phyloP scores from a whole-genome alignment of 2,888 invertebrate genomes.

The Epirrhoe tristata region DNA sequence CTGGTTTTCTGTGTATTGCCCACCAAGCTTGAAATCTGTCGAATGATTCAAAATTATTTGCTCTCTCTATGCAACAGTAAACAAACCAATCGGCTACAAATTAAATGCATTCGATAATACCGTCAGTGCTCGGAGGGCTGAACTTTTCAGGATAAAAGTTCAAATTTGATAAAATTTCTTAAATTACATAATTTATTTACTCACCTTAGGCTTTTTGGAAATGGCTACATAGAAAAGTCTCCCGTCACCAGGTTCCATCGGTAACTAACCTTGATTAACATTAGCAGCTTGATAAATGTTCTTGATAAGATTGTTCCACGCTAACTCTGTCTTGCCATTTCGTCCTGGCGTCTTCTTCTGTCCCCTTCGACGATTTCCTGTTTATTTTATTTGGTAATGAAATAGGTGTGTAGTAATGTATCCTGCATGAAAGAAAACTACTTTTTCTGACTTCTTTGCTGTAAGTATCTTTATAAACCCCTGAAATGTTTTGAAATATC shows the following conservation, averaged over 20 bases:
- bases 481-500: background rate
- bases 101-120: constrained; percentile 18
- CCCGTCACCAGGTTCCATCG: constrained; percentile 8
- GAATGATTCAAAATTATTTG: constrained; percentile 22
- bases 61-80: background rate
- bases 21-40: constrained; percentile 30
- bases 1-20: constrained; percentile 6
- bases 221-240: constrained; percentile 16
- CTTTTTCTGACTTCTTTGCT: background rate
- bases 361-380: constrained; percentile 2
- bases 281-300: constrained; percentile 18
- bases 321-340: constrained; percentile 16
- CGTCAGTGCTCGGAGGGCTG: constrained; percentile 27
- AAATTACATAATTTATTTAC: constrained; percentile 10
- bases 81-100: constrained; percentile 18
- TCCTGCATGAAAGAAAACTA: constrained; percentile 7
- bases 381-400: constrained; percentile 11
- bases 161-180: constrained; percentile 1
- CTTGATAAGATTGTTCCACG: background rate
- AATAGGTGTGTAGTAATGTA: constrained; percentile 5
- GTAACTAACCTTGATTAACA: constrained; percentile 21
- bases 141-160: background rate
- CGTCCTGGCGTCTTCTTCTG: constrained; percentile 3
- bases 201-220: constrained; percentile 20
- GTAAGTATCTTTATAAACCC: background rate